Conservation (phyloP, 1,140 invertebrate genomes). For the Lamellibrachia luymesi region DNA sequence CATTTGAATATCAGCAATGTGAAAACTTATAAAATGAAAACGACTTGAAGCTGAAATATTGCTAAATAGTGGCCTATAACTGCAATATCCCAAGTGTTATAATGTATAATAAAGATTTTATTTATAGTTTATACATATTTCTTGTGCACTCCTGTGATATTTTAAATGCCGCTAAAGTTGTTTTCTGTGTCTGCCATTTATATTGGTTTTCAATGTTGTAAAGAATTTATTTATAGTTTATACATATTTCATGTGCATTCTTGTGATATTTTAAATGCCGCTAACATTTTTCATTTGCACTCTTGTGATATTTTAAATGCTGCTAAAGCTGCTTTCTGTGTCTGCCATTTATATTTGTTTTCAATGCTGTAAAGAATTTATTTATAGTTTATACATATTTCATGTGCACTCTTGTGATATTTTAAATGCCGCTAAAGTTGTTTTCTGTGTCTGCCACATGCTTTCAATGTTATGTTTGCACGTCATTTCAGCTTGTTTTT, state of each 20-base stretch:
- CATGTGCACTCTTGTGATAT: neutral
- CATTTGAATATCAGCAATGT: neutral
- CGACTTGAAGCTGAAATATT: no score
- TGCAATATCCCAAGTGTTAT: no score
- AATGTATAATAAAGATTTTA: no score
- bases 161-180: neutral
- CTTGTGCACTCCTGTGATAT: neutral
- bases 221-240: no score
- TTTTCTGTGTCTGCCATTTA: neutral
- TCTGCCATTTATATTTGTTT: neutral
- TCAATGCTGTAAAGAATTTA: neutral
- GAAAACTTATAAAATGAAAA: neutral
- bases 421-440: neutral
- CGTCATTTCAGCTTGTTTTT: neutral
- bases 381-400: neutral
- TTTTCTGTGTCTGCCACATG: neutral
- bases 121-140: no score
- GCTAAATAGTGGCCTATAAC: no score
- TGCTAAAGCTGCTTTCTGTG: neutral
- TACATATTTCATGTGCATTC: no score
- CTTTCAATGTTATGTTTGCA: neutral
- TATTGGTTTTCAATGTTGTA: neutral
- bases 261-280: no score
- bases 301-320: neutral
- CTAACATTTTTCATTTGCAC: neutral